Evolutionary conservation across 2,797 vertebrate genomes (phyloP), one percentile per base, ranked within the genome.

Genomic region (Holocentrus rufus): DNA sequence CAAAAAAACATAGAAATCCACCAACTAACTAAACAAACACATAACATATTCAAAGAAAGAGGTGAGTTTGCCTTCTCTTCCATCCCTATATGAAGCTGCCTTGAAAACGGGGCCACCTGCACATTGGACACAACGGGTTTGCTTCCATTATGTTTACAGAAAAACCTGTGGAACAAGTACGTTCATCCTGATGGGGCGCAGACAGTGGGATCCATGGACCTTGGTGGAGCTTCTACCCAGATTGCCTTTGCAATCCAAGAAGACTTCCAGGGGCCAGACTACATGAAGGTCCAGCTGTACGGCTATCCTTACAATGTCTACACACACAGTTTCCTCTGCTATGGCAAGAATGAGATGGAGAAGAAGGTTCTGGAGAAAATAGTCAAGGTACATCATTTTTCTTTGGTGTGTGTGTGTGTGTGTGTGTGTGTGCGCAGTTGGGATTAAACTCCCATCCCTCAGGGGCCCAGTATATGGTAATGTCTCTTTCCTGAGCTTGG

Each of bases 221-320:
- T 99, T 1, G 98, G 97, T 3, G 97, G 97, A 5, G 97, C 97
- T 23, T 99, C 97, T 23, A 98, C 98, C 30, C 97, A 99, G 84
- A 98, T 99, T 39, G 95, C 97, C 47, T 99, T 98, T 69, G 87
- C 89, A 2, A 88, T 92, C 31, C 70, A 89, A 13, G 81, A 87
- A 3, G 70, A 82, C 5, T 69, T 82, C 7, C 84, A 64, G 0
- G 92, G 90, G 7, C 1, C 57, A 0, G 89, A 93, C 74, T 90
- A 88, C 50, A 31, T 89, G 68, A 0, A 49, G 59, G 75, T 95
- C 82, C 61, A 94, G 7, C 86, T 99, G 30, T 99, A 98, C 0
- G 97, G 97, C 56, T 98, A 98, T 15, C 78, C 81, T 5, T 99
- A 99, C 87, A 93, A 89, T 0, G 93, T 99, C 64, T 99, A 98